Base-by-base conservation (phyloP, 1,140 invertebrate genomes). In the Aricia agestis region DNA sequence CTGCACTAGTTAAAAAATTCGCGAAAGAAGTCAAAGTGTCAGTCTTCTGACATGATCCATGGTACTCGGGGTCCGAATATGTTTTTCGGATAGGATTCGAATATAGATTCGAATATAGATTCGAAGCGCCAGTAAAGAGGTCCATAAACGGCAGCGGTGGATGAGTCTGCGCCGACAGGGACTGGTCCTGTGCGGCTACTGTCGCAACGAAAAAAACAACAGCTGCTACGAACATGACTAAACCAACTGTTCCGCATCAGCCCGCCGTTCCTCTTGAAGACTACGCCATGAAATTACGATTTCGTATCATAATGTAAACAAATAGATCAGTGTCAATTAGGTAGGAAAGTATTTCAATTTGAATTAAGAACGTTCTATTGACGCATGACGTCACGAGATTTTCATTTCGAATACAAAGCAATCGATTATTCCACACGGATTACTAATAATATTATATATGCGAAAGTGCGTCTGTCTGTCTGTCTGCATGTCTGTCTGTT, bases 251-350 rank as follows among this genome's bases (percentile, higher is more conserved):
- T 86, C 80, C 82, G 78, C 82, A 76, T 81, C 78, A 80, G 76
- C 69, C 70, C 17, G 75, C 75, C 73, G 72, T 78, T 80, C 77
- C 76, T 75, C 84, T 85, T 90, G 88, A 87, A 83, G 89, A 80
- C 78, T 90, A 79, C 74, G 74, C 80, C 82, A 79, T 90, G 82
- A 88, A 90, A 90, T 90, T 82, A 36, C 57, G 79, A 90, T 87
- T 87, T 85, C 77, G 79, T 81, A 77, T 77, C 18, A 77, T 75
- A 82, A 85, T 79, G 77, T 74, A 74, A 79, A 71, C 72, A 76
- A 76, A 83, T 71, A 82, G 82, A 79, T 75, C 76, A 69, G 36
- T 17, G 68, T 36, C 41, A 32, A 36, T 61, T 13, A 52, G 32
- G 15, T 58, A 57, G 25, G 57, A 45, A 68, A 68, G 57, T 57